Conservation (phyloP, 23 tunicate species). For the Halocynthia aurantium region DNA sequence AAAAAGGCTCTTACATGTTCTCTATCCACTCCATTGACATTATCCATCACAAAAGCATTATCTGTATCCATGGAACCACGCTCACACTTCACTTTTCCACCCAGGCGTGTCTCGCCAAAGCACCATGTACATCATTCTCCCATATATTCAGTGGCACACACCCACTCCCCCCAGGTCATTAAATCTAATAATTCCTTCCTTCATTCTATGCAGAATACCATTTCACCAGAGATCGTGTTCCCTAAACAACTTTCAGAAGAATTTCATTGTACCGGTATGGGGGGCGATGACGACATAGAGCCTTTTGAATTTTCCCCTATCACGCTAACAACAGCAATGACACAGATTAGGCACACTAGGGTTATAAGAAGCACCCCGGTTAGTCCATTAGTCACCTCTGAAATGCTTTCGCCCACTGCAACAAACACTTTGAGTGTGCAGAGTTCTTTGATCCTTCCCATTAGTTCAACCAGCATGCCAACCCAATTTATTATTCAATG, state of each 20-base stretch:
- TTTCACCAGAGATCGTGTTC: neutral
- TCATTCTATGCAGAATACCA: neutral
- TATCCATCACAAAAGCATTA: too few relatives aligned
- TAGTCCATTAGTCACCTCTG: neutral
- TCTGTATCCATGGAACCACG: too few relatives aligned
- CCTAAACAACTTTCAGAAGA: neutral
- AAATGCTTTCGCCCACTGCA: too few relatives aligned
- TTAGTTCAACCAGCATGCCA: too few relatives aligned
- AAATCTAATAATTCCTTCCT: conserved; percentile 11
- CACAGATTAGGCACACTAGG: conserved; percentile 6
- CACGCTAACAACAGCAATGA: conserved; percentile 16
- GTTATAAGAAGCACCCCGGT: conserved; percentile 2
- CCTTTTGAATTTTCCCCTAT: conserved; percentile 28
- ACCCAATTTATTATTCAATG: too few relatives aligned
- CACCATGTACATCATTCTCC: neutral
- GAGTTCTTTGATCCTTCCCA: too few relatives aligned
- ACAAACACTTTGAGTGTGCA: too few relatives aligned
- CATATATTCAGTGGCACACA: neutral
- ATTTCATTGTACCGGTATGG: too few relatives aligned
- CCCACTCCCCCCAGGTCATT: neutral
- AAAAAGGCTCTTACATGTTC: too few relatives aligned
- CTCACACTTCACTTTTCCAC: neutral
- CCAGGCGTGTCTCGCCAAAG: neutral
- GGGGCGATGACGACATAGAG: neutral
- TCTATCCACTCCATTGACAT: too few relatives aligned